Percentiles rank a stretch among this genome's conserved stretches.
These are phyloP conservation scores for Gyrodactylus salaris DNA, from an alignment of 1,140 invertebrate species.

Conservation along the genomic window DNA sequence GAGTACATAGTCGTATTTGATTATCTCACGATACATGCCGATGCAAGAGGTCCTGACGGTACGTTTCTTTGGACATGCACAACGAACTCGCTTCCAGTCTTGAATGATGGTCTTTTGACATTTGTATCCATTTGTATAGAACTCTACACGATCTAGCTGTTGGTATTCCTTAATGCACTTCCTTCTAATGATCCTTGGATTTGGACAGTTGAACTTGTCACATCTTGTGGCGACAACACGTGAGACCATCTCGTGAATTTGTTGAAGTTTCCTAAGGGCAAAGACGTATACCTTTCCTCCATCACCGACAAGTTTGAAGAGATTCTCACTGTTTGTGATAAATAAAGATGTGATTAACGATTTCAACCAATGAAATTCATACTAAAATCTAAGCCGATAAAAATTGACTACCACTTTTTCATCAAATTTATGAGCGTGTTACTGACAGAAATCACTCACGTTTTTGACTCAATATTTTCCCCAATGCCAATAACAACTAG, in stretches of 20 bases:
- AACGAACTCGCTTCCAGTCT: not conserved
- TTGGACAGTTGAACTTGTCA: not conserved
- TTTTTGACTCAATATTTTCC: not conserved
- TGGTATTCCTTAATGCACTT: not conserved
- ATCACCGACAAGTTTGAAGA: not conserved
- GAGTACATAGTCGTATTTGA: not conserved
- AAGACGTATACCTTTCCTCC: not conserved
- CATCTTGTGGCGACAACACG: not conserved
- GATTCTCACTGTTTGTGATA: not conserved
- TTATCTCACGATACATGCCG: not conserved
- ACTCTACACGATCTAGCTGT: not conserved
- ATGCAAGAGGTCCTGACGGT: not conserved
- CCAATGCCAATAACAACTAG: not conserved
- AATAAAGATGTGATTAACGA: too few relatives aligned
- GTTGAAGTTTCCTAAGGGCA: not conserved
- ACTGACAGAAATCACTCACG: too few relatives aligned
- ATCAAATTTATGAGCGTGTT: too few relatives aligned
- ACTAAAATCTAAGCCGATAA: too few relatives aligned
- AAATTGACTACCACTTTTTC: too few relatives aligned
- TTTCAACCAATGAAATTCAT: too few relatives aligned
- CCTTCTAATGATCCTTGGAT: not conserved
- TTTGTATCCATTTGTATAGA: not conserved
- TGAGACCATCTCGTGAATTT: slow-evolving; percentile 2
- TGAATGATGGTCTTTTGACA: not conserved
- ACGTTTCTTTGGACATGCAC: not conserved